Evolutionary conservation across 2,113 vertebrate species (phyloP).

Genomic region (Poeciliopsis turrubarensis): DNA sequence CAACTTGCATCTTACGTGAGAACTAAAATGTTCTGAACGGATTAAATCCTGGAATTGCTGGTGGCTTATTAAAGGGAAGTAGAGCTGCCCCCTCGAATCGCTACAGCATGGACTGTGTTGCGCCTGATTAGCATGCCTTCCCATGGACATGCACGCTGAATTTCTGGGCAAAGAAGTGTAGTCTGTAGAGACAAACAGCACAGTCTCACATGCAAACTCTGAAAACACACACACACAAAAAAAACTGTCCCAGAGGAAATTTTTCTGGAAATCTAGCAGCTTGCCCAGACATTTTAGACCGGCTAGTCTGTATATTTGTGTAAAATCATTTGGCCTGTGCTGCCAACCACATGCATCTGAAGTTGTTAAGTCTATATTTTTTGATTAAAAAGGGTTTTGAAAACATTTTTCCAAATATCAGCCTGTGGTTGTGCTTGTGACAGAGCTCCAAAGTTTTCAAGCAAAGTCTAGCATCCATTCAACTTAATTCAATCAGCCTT

Average conservation of each 20-base stretch:
- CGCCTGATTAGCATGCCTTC: slow-evolving; percentile 56
- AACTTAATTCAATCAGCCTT: neutral
- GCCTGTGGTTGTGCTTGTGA: neutral
- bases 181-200: slow-evolving; percentile 17
- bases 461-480: neutral
- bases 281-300: slow-evolving; percentile 8
- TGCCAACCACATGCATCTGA: neutral
- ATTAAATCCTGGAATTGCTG: slow-evolving; percentile 20
- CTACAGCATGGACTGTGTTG: slow-evolving; percentile 28
- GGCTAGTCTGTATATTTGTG: neutral
- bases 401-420: neutral
- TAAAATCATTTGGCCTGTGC: neutral
- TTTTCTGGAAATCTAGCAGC: slow-evolving; percentile 42
- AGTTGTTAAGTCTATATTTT: neutral
- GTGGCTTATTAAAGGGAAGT: slow-evolving; percentile 9
- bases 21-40: slow-evolving; percentile 29
- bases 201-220: neutral
- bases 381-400: neutral
- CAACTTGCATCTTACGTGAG: slow-evolving; percentile 17
- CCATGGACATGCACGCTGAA: slow-evolving; percentile 25
- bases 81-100: neutral
- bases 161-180: slow-evolving; percentile 24
- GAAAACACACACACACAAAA: neutral
- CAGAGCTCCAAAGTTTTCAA: neutral
- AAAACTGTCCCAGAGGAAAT: slow-evolving; percentile 30